These are phyloP conservation scores for Plumapathes pennacea DNA, from an alignment of 92 coral and sea anemone species.

Conservation along the genomic window DNA sequence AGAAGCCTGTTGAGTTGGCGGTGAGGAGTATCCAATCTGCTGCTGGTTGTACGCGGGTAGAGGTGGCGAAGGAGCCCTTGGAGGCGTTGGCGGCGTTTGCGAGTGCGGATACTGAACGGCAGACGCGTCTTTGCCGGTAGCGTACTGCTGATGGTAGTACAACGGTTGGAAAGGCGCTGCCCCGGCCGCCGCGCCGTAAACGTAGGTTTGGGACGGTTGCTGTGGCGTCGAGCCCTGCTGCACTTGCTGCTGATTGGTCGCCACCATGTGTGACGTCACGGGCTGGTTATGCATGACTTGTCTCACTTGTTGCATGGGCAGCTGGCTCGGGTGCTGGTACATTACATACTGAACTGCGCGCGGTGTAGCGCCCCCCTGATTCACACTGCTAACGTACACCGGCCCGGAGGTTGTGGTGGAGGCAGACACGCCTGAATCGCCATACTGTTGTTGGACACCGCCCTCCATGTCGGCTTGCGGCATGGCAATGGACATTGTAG, in stretches of 20 bases:
- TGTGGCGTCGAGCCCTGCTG: conserved; percentile 44
- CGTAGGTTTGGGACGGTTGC: conserved; percentile 42
- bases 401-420: conserved; percentile 72
- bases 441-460: conserved; percentile 43
- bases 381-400: conserved; percentile 71
- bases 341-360: conserved; percentile 90
- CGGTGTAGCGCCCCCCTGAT: conserved; percentile 78
- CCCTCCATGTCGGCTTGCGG: conserved; percentile 62
- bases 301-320: conserved; percentile 53
- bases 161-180: conserved; percentile 37
- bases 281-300: conserved; percentile 43
- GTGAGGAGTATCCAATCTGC: conserved; percentile 36
- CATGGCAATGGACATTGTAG: conserved; percentile 69
- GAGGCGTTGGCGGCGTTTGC: conserved; percentile 96
- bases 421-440: conserved; percentile 61
- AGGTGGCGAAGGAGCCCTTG: conserved; percentile 77
- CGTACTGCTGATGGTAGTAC: conserved; percentile 61
- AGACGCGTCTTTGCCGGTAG: conserved; percentile 44
- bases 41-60: conserved; percentile 50
- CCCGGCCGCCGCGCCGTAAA: conserved; percentile 23
- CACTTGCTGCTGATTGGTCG: conserved; percentile 54
- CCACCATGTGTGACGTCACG: conserved; percentile 48
- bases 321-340: conserved; percentile 69
- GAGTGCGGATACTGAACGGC: conserved; percentile 72
- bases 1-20: conserved; percentile 37